phyloP scores from a whole-genome alignment of 2,797 vertebrate species.

The Gambelia wislizenii region DNA sequence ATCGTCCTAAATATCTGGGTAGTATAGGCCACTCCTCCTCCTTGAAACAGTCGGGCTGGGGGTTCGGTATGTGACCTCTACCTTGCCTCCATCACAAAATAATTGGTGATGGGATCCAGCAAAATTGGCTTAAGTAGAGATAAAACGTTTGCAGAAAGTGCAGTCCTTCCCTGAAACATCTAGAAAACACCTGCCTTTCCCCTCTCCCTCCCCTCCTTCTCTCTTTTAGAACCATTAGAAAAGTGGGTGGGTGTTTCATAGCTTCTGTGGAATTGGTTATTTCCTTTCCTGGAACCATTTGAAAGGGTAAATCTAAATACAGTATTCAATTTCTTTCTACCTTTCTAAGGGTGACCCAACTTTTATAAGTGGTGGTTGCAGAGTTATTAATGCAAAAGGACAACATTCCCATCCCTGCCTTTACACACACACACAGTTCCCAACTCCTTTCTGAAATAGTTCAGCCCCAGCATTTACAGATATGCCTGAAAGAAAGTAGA shows the following conservation, averaged over 20 bases:
- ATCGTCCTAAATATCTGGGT: neutral
- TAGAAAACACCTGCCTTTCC: constrained; percentile 4
- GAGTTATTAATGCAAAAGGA: neutral
- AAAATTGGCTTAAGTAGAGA: constrained; percentile 32
- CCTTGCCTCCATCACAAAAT: neutral
- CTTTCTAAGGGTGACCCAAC: neutral
- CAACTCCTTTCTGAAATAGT: neutral
- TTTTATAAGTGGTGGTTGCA: neutral
- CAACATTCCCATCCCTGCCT: no score
- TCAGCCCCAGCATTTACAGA: neutral
- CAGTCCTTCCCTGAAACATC: neutral
- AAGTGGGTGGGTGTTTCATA: neutral
- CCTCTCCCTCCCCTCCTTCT: neutral
- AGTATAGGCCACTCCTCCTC: neutral
- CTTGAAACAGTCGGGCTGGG: neutral
- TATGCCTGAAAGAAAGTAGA: neutral
- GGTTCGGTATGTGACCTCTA: neutral
- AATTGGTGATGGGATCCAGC: neutral
- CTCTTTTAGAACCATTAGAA: neutral
- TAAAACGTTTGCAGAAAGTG: neutral
- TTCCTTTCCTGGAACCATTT: neutral
- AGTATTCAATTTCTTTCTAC: neutral
- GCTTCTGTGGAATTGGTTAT: no score
- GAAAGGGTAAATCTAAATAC: neutral
- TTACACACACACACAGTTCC: neutral